phyloP scores from a whole-genome alignment of 2,888 invertebrate genomes.

The Eilema sororculum region DNA sequence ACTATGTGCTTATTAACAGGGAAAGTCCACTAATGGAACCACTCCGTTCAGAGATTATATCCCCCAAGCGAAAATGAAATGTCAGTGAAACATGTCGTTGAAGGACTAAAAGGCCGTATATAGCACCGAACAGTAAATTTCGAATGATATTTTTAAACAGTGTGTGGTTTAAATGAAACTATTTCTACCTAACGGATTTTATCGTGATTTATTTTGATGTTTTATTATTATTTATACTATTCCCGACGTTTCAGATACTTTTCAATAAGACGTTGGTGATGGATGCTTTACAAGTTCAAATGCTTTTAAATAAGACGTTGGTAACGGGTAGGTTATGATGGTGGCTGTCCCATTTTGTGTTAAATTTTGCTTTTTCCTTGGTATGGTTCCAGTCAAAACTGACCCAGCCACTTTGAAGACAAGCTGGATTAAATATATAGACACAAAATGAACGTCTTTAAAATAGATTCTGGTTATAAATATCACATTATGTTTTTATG shows the following conservation, averaged over 20 bases:
- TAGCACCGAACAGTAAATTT: constrained; percentile 27
- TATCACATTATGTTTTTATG: too few relatives aligned
- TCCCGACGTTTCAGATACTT: background rate
- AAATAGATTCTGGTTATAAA: too few relatives aligned
- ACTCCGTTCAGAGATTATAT: constrained; percentile 52
- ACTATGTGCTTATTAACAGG: constrained; percentile 48
- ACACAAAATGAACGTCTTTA: too few relatives aligned
- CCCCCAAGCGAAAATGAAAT: constrained; percentile 50
- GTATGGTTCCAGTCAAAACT: too few relatives aligned
- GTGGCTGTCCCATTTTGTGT: too few relatives aligned
- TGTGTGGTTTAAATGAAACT: background rate
- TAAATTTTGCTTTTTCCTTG: too few relatives aligned
- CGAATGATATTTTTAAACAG: background rate
- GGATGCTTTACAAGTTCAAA: too few relatives aligned
- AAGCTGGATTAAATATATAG: too few relatives aligned
- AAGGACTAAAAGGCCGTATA: constrained; percentile 23
- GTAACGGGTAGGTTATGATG: too few relatives aligned
- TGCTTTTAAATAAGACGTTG: too few relatives aligned
- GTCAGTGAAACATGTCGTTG: constrained; percentile 43
- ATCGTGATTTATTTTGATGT: too few relatives aligned
- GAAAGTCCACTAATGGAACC: constrained; percentile 45
- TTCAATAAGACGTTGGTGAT: background rate
- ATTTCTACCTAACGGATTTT: background rate
- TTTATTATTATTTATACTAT: background rate
- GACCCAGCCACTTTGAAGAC: too few relatives aligned